Base-by-base conservation (phyloP, 2,888 invertebrate species). In the Ectemnius continuus region DNA sequence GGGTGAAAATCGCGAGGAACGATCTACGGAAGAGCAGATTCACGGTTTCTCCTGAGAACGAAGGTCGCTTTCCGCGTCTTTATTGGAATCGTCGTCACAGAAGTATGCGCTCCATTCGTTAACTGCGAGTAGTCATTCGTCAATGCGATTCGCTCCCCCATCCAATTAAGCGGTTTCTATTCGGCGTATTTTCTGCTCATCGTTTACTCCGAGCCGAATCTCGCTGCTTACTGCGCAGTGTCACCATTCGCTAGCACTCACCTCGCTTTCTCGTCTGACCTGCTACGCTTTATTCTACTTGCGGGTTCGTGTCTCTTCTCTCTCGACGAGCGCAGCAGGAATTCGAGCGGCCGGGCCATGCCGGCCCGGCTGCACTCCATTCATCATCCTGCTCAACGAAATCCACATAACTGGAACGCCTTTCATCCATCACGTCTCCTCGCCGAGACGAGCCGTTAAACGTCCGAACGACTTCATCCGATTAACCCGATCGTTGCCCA, bases 341-440 rank as follows among this genome's bases (percentile, higher is more conserved):
- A 11, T 11, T 36, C 36, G 36, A 36, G 36, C 36, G 36, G 11
- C 36, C 36, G 36, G 36, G 36, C 36, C 36, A 36, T 36, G 1
- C 36, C 36, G 8, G 36, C 36, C 36, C 36, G 36, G 36, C 36
- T 36, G 36, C 36, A 36, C 36, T 78, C 76, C 81, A 83, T 83
- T 83, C 82, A 79, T 83, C 83, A 83, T 83, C 75, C 71, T 65
- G 73, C 60, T 67, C 77, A 70, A 79, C 74, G 83, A 81, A 83
- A 83, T 83, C 77, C 81, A 76, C 77, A 73, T 83, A 83, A 83
- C 79, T 81, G 83, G 81, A 83, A 83, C 82, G 76, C 74, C 79
- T 83, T 83, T 78, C 82, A 81, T 83, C 83, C 81, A 79, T 83
- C 82, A 79, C 66, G 73, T 47, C 60, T 62, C 59, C 20, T 23